Evolutionary conservation across 2,797 vertebrate genomes (phyloP), one percentile per base, ranked within the genome.

Genomic region (Columba guinea): DNA sequence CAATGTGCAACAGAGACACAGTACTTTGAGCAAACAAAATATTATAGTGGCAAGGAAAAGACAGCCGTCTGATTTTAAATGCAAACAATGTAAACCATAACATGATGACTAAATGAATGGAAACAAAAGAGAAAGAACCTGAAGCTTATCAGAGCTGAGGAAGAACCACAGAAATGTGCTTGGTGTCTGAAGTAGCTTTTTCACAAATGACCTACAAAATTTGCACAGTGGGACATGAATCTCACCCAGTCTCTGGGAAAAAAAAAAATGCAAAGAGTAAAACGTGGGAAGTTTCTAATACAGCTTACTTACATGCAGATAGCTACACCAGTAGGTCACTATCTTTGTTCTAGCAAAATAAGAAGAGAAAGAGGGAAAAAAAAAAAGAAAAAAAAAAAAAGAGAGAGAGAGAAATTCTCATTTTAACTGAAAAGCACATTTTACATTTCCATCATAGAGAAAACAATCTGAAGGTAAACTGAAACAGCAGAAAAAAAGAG

Each of bases 1-100:
- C 26, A 67, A 41, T 0, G 0, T 58, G 20, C 16, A 28, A 23
- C 2, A 14, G 5, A 35, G 17, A 71, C 27, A 48, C 0, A 58
- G 30, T 23, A 9, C 30, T 52, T 77, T 67, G 34, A 75, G 15
- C 6, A 53, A 63, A 56, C 13, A 74, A 74, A 90, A 59, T 7
- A 63, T 19, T 41, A 37, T 1, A 21, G 3, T 39, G 32, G 30
- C 22, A 77, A 70, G 37, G 13, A 67, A 75, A 63, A 81, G 3
- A 30, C 4, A 59, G 8, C 2, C 11, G 52, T 49, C 16, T 68
- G 13, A 67, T 64, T 71, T 88, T 35, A 84, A 68, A 81, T 22
- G 18, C 4, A 56, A 93, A 80, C 62, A 46, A 10, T 4, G 3
- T 7, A 63, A 84, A 52, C 9, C 4, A 16, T 9, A 3, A 11